These are phyloP conservation scores for Pica pica DNA, from an alignment of 2,113 vertebrate genomes.

Conservation along the genomic window DNA sequence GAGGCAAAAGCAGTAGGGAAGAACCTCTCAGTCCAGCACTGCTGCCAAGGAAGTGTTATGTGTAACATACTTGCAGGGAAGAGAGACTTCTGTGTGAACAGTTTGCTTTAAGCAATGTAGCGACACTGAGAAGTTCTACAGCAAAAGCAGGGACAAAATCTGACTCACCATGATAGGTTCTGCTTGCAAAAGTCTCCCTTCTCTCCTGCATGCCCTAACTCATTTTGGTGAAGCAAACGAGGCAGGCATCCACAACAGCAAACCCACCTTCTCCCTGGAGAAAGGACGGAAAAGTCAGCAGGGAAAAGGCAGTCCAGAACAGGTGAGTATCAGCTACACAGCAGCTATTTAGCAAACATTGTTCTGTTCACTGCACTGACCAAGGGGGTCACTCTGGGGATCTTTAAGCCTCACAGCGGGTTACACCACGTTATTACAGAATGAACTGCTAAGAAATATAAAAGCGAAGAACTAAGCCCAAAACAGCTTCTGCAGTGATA, in stretches of 20 bases:
- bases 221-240: not conserved
- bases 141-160: not conserved
- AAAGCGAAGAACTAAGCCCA: not conserved
- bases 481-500: not conserved
- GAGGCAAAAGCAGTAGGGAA: not conserved
- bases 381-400: not conserved
- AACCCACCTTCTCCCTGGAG: not conserved
- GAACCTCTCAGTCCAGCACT: not conserved
- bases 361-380: not conserved
- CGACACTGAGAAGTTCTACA: not conserved
- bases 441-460: not conserved
- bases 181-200: not conserved
- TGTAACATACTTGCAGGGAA: not conserved
- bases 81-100: not conserved
- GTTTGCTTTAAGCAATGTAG: not conserved
- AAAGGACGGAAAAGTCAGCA: not conserved
- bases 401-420: not conserved
- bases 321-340: not conserved
- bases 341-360: not conserved
- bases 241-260: not conserved
- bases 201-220: slow-evolving; percentile 3
- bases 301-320: not conserved
- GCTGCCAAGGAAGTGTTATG: not conserved
- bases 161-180: slow-evolving; percentile 48
- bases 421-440: not conserved